These are phyloP conservation scores for Drosophila virilis DNA, from an alignment of 1,140 invertebrate species.

Conservation along the genomic window DNA sequence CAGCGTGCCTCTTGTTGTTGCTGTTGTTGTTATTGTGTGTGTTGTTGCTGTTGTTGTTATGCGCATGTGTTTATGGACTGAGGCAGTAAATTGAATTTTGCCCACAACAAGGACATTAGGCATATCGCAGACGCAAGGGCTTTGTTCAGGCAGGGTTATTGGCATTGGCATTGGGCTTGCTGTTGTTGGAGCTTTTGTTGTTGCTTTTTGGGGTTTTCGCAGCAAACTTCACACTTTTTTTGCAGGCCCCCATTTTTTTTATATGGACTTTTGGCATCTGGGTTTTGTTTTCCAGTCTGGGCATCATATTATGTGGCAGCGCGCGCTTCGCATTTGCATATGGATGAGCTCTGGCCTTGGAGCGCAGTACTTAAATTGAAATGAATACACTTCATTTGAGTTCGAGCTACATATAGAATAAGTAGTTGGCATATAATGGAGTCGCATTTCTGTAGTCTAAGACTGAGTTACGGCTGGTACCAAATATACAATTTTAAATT, in stretches of 20 bases:
- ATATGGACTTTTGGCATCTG: background rate
- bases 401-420: background rate
- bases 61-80: slow-evolving; percentile 69
- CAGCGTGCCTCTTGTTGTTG: slow-evolving; percentile 18
- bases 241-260: background rate
- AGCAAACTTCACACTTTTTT: slow-evolving; percentile 26
- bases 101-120: slow-evolving; percentile 80
- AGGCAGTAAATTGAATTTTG: slow-evolving; percentile 80
- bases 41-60: slow-evolving; percentile 4
- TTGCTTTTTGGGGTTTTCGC: slow-evolving; percentile 17
- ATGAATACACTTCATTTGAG: slow-evolving; percentile 16
- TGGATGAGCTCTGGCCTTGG: slow-evolving; percentile 37
- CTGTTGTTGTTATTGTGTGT: slow-evolving; percentile 3
- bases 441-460: background rate
- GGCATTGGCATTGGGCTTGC: slow-evolving; percentile 10
- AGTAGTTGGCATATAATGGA: background rate
- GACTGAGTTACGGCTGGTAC: background rate
- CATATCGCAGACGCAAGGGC: slow-evolving; percentile 54
- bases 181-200: background rate
- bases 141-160: slow-evolving; percentile 23
- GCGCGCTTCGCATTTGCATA: slow-evolving; percentile 59
- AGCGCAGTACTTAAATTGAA: slow-evolving; percentile 7
- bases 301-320: background rate
- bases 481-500: no score
- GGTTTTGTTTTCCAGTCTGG: slow-evolving; percentile 21